Conservation (phyloP, 2,113 vertebrate species). For the Motacilla alba region DNA sequence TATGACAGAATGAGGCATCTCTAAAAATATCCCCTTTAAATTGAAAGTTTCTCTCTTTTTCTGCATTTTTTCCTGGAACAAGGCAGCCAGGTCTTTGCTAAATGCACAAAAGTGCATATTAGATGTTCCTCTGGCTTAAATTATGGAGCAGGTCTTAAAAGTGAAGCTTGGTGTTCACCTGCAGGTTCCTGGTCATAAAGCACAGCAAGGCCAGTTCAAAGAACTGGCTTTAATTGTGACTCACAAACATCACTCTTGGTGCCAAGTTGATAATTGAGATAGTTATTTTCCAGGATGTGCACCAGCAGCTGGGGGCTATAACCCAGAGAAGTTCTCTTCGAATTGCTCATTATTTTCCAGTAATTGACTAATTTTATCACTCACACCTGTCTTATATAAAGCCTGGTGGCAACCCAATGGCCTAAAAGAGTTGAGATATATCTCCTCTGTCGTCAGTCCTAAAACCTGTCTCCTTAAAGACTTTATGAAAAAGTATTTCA, state of each 20-base stretch:
- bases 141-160: conserved; percentile 13
- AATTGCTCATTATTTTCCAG: conserved; percentile 37
- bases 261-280: conserved; percentile 59
- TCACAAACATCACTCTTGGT: conserved; percentile 46
- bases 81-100: not conserved
- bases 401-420: not conserved
- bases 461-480: not conserved
- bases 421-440: not conserved
- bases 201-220: conserved; percentile 17
- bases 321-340: not conserved
- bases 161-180: conserved; percentile 20
- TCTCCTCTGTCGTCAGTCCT: not conserved
- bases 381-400: conserved; percentile 11
- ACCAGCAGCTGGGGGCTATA: conserved; percentile 57
- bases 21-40: conserved; percentile 25
- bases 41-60: not conserved
- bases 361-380: conserved; percentile 47
- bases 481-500: not conserved
- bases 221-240: conserved; percentile 48
- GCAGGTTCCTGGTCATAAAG: conserved; percentile 42
- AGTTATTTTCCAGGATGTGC: conserved; percentile 36
- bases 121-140: conserved; percentile 38
- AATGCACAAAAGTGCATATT: not conserved
- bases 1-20: conserved; percentile 1
- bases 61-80: conserved; percentile 6